Percentiles rank a stretch among this genome's conserved stretches.
Conservation (phyloP, 2,113 vertebrate genomes). For the Crotophaga sulcirostris region DNA sequence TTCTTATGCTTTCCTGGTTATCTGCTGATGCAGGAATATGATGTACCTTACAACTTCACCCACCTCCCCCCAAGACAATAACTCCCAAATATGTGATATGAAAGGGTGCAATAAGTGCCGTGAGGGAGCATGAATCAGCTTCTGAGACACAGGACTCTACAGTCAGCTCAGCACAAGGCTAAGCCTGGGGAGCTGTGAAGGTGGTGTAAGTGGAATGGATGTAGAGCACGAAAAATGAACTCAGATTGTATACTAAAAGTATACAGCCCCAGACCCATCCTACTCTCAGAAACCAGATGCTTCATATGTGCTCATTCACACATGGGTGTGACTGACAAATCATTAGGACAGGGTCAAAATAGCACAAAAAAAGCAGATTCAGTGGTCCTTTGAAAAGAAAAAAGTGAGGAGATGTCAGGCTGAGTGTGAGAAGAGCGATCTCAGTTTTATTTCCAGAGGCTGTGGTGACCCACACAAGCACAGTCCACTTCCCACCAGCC, state of each 20-base stretch:
- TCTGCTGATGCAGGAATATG: neutral
- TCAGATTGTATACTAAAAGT: neutral
- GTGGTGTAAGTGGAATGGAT: neutral
- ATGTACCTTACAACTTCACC: neutral
- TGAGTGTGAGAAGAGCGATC: neutral
- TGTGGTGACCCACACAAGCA: neutral
- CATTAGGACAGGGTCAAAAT: neutral
- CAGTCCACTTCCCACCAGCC: neutral
- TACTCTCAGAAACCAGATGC: neutral
- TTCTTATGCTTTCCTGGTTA: neutral
- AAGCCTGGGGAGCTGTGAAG: neutral
- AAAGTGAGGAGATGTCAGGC: neutral
- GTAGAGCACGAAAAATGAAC: neutral
- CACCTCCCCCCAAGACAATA: neutral
- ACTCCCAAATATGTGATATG: neutral
- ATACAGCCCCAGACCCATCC: neutral
- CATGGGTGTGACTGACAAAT: neutral
- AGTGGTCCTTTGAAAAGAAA: neutral
- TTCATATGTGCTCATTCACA: neutral
- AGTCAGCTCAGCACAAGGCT: neutral
- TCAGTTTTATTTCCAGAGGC: neutral
- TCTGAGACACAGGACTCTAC: accelerated
- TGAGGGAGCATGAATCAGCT: neutral
- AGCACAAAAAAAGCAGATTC: neutral
- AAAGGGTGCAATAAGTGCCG: neutral